Percentiles rank a stretch among this genome's conserved stretches.
Evolutionary conservation across 92 coral and sea anemone genomes (phyloP).

Genomic region (Porites divaricata): DNA sequence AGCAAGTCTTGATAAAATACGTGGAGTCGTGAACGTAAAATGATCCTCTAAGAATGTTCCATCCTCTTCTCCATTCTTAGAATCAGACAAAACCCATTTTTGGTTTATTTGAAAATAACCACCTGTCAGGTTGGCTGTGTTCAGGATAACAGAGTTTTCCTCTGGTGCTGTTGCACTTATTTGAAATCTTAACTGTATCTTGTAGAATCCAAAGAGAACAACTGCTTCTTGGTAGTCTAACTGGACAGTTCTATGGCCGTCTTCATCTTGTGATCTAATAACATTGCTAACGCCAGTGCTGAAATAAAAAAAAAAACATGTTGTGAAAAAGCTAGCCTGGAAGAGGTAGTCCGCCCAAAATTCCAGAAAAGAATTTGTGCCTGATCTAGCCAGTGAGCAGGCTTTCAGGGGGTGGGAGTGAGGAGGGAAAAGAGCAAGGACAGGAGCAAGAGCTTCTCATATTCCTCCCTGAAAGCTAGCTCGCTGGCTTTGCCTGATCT

Average conservation of each 20-base stretch:
- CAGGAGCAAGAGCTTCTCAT: no score
- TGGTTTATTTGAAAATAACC: neutral
- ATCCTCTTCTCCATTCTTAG: constrained; percentile 1
- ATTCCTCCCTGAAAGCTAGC: no score
- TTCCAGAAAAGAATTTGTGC: no score
- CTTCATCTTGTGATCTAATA: constrained; percentile 13
- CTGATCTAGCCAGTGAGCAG: no score
- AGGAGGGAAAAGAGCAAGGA: no score
- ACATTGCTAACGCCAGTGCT: neutral
- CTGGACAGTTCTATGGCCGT: neutral
- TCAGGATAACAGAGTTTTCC: constrained; percentile 1
- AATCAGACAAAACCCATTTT: constrained; percentile 1
- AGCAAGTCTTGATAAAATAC: neutral
- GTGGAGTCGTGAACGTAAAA: neutral
- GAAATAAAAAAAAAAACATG: neutral
- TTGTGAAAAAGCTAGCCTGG: neutral
- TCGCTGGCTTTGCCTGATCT: no score
- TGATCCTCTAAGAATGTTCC: constrained; percentile 20
- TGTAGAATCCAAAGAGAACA: neutral
- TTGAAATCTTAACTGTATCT: neutral
- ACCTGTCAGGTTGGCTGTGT: neutral
- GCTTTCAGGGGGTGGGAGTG: no score
- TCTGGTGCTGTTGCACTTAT: neutral
- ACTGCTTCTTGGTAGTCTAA: neutral
- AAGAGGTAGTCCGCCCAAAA: no score